These are phyloP conservation scores for Onychostruthus taczanowskii DNA, from an alignment of 2,113 vertebrate species.

Conservation along the genomic window DNA sequence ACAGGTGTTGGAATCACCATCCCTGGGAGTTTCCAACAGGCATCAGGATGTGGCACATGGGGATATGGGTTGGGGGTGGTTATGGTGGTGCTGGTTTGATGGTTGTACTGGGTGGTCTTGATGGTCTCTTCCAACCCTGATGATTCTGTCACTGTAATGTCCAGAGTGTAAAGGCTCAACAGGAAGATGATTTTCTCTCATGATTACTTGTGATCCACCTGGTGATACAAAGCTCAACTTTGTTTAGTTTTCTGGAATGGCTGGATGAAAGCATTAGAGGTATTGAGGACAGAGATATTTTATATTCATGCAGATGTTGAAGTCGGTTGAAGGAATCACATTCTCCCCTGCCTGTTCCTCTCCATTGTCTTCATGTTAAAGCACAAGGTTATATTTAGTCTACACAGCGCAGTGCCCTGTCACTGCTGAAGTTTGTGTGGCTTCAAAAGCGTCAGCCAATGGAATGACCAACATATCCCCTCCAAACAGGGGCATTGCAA, in stretches of 20 bases:
- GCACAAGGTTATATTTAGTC: neutral
- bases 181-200: neutral
- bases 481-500: neutral
- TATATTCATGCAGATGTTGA: neutral
- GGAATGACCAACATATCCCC: neutral
- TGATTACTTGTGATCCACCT: neutral
- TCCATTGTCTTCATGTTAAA: neutral
- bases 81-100: neutral
- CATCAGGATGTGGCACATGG: neutral
- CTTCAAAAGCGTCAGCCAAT: neutral
- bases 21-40: neutral
- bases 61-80: rapidly evolving
- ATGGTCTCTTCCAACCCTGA: neutral
- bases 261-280: neutral
- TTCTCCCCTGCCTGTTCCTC: neutral
- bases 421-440: neutral
- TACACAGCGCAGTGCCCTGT: neutral
- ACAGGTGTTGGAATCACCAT: neutral
- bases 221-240: neutral
- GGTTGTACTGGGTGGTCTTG: neutral
- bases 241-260: neutral
- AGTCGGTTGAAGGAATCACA: neutral
- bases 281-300: neutral
- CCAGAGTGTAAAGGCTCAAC: neutral
- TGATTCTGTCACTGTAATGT: neutral